A percentile compares a stretch with the other conserved stretches of the same genome.
These are phyloP conservation scores for Campaea margaritaria DNA, from an alignment of 2,888 invertebrate species.

Conservation along the genomic window DNA sequence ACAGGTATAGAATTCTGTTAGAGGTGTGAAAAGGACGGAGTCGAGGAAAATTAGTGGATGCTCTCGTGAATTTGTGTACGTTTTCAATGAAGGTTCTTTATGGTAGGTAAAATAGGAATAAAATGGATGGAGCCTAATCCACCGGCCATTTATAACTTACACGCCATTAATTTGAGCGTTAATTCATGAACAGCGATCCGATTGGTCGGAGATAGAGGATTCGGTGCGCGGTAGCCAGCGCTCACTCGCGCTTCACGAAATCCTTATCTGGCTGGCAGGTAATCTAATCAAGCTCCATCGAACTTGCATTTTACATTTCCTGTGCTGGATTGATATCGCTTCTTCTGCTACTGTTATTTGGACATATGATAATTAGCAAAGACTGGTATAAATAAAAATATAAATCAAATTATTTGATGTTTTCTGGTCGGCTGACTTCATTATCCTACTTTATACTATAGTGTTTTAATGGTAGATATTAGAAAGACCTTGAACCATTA, in stretches of 20 bases:
- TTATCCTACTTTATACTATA: background rate
- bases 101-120: conserved; percentile 85
- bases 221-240: conserved; percentile 60
- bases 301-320: conserved; percentile 39
- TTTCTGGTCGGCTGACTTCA: too few species aligned
- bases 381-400: too few species aligned
- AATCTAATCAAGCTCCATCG: conserved; percentile 60
- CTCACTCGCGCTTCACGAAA: conserved; percentile 46
- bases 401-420: too few species aligned
- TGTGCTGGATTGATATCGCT: conserved; percentile 30
- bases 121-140: conserved; percentile 83
- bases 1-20: conserved; percentile 48
- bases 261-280: conserved; percentile 54
- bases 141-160: conserved; percentile 84
- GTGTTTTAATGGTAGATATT: too few species aligned
- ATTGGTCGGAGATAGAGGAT: conserved; percentile 76
- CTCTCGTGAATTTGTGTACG: conserved; percentile 84
- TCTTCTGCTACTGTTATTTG: conserved; percentile 8
- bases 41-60: conserved; percentile 79
- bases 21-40: conserved; percentile 61
- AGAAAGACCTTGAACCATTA: background rate
- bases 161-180: conserved; percentile 85
- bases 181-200: conserved; percentile 76
- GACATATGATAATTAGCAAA: too few species aligned
- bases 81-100: conserved; percentile 84